These are phyloP conservation scores for Drosophila yooni DNA, from an alignment of 2,888 invertebrate species.

Conservation along the genomic window DNA sequence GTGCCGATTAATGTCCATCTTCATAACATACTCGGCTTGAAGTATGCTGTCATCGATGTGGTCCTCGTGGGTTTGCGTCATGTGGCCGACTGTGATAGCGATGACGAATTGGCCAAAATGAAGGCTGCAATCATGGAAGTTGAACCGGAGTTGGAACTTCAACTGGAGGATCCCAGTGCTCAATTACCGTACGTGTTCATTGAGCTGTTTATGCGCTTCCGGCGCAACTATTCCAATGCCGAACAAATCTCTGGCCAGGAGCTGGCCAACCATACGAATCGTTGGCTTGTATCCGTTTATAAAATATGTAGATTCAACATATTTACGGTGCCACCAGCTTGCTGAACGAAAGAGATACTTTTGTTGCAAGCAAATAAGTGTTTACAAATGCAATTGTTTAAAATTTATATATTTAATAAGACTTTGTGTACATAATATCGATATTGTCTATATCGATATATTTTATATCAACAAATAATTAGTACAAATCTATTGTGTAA, in stretches of 20 bases:
- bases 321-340: slow-evolving; percentile 46
- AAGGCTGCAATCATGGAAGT: slow-evolving; percentile 47
- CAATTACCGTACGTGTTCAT: slow-evolving; percentile 52
- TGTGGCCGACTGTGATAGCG: slow-evolving; percentile 42
- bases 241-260: slow-evolving; percentile 19
- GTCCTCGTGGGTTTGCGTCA: slow-evolving; percentile 55
- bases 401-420: background rate
- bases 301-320: slow-evolving; percentile 58
- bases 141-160: slow-evolving; percentile 38
- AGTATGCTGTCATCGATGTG: slow-evolving; percentile 57
- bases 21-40: slow-evolving; percentile 46
- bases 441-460: background rate
- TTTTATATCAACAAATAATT: background rate
- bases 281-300: slow-evolving; percentile 59
- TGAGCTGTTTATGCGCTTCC: slow-evolving; percentile 59
- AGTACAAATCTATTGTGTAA: background rate
- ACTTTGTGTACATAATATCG: background rate
- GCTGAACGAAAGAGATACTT: background rate
- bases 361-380: background rate
- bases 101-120: slow-evolving; percentile 45
- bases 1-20: slow-evolving; percentile 59
- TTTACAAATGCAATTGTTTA: slow-evolving; percentile 1
- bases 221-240: slow-evolving; percentile 55
- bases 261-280: slow-evolving; percentile 32
- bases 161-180: slow-evolving; percentile 28